Evolutionary conservation across 1,140 invertebrate species (phyloP), one percentile per base, ranked within the genome.

Genomic region (Zaprionus davidi): DNA sequence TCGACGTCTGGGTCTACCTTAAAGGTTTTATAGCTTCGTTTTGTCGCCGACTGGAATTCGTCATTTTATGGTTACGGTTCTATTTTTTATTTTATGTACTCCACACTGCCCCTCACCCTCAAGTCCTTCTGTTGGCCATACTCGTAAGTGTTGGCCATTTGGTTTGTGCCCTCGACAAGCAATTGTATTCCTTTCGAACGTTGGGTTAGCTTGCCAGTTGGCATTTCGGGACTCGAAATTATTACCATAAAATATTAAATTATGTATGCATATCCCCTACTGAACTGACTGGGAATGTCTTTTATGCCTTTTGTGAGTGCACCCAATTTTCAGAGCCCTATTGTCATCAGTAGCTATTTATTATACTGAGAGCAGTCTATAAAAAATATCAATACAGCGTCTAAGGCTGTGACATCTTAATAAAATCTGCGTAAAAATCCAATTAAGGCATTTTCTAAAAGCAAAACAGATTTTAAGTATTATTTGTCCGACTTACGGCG

Each of bases 201-300:
- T 51, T 73, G 63, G 28, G 51, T 66, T 66, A 38, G 69, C 28
- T 60, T 36, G 59, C 13, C 46, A 49, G n/a, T 49, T 49, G n/a
- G 17, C 44, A 55, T 51, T 53, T 26, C 12, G 41, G 38, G 49
- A 44, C 53, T 51, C 38, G 34, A 63, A 49, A 59, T 65, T 83
- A 83, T 87, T 78, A 87, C 53, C 81, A 84, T 84, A 88, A 88
- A 88, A 83, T 87, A 88, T 88, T 71, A 88, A 88, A 87, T 84
- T 88, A 88, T 76, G 78, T 88, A 88, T 87, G 84, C 78, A 80
- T 78, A 78, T 83, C 64, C 60, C 60, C 55, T 34, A 28, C 22
- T 11, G n/a, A 22, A 56, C 53, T 41, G 56, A 49, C 28, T 22
- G 26, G 44, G 13, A 36, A 57, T 44, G 44, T 63, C 38, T 56